Percentiles rank a stretch among this genome's conserved stretches.
Conservation (phyloP, 2,888 invertebrate species). For the Tortricodes alternella region DNA sequence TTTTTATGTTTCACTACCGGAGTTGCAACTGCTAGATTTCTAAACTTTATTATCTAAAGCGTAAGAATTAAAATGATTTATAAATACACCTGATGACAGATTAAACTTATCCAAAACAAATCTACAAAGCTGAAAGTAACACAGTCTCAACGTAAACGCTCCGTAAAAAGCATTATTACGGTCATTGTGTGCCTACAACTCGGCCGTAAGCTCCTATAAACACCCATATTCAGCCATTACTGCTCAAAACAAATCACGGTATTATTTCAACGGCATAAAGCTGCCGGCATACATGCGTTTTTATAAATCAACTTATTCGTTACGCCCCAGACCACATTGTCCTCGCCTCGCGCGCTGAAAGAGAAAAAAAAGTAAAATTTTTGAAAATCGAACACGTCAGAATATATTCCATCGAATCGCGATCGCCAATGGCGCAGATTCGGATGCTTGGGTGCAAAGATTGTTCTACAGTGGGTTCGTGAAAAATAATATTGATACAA, state of each 20-base stretch:
- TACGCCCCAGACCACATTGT: constrained; percentile 72
- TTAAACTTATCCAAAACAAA: too few relatives aligned
- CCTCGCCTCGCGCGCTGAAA: constrained; percentile 59
- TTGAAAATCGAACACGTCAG: constrained; percentile 69
- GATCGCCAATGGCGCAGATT: constrained; percentile 57
- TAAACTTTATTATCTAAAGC: too few relatives aligned
- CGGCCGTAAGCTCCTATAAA: constrained; percentile 40
- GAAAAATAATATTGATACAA: not conserved
- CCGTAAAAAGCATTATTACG: constrained; percentile 11
- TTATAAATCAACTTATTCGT: constrained; percentile 77
- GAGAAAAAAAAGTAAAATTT: constrained; percentile 51
- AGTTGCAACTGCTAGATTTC: too few relatives aligned
- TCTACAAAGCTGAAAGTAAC: too few relatives aligned
- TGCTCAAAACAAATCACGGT: constrained; percentile 54
- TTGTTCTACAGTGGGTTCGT: constrained; percentile 35
- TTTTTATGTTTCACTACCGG: too few relatives aligned
- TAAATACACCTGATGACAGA: too few relatives aligned
- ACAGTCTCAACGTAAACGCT: not conserved
- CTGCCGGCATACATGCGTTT: constrained; percentile 59
- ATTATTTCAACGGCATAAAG: constrained; percentile 41
- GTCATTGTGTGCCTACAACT: constrained; percentile 53
- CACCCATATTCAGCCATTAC: constrained; percentile 48
- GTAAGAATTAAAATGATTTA: too few relatives aligned
- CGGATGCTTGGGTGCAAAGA: constrained; percentile 39
- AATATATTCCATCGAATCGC: constrained; percentile 64